phyloP scores from a whole-genome alignment of 2,113 vertebrate species.

The Charadrius vociferus region DNA sequence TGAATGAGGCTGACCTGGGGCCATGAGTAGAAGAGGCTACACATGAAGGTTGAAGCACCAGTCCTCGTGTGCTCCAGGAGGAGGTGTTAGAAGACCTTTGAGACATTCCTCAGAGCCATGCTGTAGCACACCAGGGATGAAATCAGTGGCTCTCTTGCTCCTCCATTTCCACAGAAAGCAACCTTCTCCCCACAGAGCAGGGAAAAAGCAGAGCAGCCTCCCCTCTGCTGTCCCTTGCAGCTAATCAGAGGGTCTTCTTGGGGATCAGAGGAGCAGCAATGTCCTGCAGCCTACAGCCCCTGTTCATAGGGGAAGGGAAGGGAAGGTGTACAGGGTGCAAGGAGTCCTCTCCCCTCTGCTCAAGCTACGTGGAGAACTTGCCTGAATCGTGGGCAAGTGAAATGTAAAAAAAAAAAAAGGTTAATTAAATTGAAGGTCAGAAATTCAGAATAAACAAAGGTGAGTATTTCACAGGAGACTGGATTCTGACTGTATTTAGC shows the following conservation, averaged over 20 bases:
- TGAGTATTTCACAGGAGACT: neutral
- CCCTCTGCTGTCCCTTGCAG: neutral
- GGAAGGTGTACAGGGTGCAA: neutral
- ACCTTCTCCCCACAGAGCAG: neutral
- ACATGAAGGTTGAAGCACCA: rapidly evolving
- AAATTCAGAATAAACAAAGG: neutral
- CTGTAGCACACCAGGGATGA: neutral
- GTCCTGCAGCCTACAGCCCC: neutral
- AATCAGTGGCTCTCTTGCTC: neutral
- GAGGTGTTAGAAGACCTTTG: neutral
- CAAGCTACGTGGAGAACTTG: neutral
- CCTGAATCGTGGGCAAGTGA: neutral
- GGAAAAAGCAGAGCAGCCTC: neutral
- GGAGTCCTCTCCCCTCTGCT: neutral
- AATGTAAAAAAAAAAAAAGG: neutral
- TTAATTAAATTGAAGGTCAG: neutral
- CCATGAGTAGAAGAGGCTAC: neutral
- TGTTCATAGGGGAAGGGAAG: neutral
- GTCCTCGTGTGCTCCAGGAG: neutral
- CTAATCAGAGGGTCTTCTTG: neutral
- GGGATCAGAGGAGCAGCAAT: too few relatives aligned
- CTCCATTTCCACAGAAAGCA: neutral
- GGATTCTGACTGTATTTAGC: neutral
- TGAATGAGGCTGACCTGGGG: neutral
- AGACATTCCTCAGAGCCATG: neutral